Conservation (phyloP, 1,140 invertebrate species). For the Drosophila nikananu region DNA sequence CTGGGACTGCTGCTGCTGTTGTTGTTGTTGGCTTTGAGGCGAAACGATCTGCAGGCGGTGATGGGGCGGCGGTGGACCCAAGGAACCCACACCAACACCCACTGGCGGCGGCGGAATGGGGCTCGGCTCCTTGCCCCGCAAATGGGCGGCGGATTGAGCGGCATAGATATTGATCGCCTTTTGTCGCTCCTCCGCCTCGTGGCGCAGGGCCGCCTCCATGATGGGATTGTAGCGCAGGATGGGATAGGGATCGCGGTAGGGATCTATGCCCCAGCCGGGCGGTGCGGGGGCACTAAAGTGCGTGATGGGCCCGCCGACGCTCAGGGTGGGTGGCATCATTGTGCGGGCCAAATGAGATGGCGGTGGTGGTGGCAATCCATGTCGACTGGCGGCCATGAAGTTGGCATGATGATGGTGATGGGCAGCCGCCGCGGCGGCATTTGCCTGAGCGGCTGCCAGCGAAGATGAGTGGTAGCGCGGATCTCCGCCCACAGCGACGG, state of each 20-base stretch:
- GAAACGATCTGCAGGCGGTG: slow-evolving; percentile 75
- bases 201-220: slow-evolving; percentile 90
- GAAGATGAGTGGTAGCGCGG: slow-evolving; percentile 83
- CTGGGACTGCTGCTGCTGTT: slow-evolving; percentile 26
- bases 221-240: slow-evolving; percentile 89
- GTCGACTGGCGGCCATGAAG: slow-evolving; percentile 85
- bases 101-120: slow-evolving; percentile 86
- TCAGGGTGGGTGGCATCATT: slow-evolving; percentile 86
- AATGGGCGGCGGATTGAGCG: slow-evolving; percentile 86
- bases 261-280: slow-evolving; percentile 87
- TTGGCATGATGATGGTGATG: slow-evolving; percentile 84
- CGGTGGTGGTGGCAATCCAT: slow-evolving; percentile 86
- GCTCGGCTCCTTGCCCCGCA: slow-evolving; percentile 88
- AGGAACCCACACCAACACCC: slow-evolving; percentile 75
- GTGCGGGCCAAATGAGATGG: slow-evolving; percentile 87
- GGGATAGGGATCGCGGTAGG: slow-evolving; percentile 89
- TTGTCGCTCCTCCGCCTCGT: slow-evolving; percentile 91
- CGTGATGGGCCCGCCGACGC: slow-evolving; percentile 86
- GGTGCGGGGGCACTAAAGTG: slow-evolving; percentile 87
- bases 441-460: slow-evolving; percentile 70
- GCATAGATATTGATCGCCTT: slow-evolving; percentile 90
- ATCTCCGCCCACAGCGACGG: slow-evolving; percentile 67
- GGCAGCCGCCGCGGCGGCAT: slow-evolving; percentile 69
- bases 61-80: slow-evolving; percentile 86
- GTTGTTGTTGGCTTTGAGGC: slow-evolving; percentile 19